A percentile compares a stretch with the other conserved stretches of the same genome.
Conservation (phyloP, 1,140 invertebrate genomes). For the Rhopalosiphum padi region DNA sequence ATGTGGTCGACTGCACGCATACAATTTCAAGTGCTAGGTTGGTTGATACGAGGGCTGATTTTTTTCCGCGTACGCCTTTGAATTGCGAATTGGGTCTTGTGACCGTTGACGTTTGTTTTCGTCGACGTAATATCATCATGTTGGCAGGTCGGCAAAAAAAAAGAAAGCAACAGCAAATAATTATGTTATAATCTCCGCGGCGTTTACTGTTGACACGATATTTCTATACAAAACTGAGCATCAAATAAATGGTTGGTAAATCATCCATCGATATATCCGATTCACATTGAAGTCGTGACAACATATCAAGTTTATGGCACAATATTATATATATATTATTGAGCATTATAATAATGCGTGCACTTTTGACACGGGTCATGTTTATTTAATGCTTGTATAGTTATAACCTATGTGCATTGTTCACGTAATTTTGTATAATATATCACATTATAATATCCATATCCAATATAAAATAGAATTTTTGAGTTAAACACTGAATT, state of each 20-base stretch:
- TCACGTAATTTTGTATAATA: neutral
- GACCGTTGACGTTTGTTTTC: neutral
- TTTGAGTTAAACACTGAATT: neutral
- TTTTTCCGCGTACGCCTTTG: neutral
- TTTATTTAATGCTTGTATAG: neutral
- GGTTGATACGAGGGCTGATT: neutral
- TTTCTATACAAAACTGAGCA: neutral
- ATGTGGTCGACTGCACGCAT: neutral
- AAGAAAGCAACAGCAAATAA: neutral
- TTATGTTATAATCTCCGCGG: neutral
- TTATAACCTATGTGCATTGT: neutral
- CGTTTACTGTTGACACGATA: neutral
- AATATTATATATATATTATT: neutral
- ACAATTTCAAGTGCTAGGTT: neutral
- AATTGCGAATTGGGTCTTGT: neutral
- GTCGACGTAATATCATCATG: neutral
- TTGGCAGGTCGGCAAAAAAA: neutral
- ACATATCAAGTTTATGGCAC: neutral
- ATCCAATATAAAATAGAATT: neutral
- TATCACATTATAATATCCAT: neutral
- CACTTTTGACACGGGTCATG: neutral
- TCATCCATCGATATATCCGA: neutral
- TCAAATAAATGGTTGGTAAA: neutral
- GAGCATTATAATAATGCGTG: neutral
- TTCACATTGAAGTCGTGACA: neutral